Conservation (phyloP, 2,797 vertebrate species). For the Leptoclinus maculatus region DNA sequence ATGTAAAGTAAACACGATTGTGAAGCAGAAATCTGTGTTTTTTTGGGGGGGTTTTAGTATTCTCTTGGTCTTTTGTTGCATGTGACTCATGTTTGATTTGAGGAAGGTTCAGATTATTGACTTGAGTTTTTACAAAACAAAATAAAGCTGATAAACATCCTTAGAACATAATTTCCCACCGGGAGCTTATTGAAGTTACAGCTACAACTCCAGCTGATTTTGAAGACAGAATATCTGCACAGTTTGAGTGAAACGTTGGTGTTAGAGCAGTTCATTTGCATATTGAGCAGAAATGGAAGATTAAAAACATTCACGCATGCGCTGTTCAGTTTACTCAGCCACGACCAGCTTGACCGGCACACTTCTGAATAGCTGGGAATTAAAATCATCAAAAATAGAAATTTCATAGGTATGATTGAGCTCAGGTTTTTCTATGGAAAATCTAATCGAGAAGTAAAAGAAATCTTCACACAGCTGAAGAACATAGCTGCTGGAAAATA, state of each 20-base stretch:
- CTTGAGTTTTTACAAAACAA: slow-evolving; percentile 6
- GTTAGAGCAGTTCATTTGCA: slow-evolving; percentile 47
- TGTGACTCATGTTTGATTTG: background rate
- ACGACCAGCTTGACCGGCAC: slow-evolving; percentile 18
- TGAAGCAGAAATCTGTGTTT: too few relatives aligned
- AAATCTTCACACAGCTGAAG: background rate
- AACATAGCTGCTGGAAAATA: background rate
- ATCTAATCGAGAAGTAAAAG: background rate
- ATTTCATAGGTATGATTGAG: slow-evolving; percentile 11
- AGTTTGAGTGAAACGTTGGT: background rate
- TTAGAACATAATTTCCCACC: background rate
- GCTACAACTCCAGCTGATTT: slow-evolving; percentile 24
- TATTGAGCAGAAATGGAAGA: slow-evolving; percentile 40
- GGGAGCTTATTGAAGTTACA: background rate
- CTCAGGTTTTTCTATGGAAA: slow-evolving; percentile 3
- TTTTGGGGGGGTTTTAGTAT: background rate
- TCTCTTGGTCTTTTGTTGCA: background rate
- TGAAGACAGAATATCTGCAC: slow-evolving; percentile 2
- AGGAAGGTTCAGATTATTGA: slow-evolving; percentile 33
- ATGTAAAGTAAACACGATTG: too few relatives aligned
- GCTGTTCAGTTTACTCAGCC: slow-evolving; percentile 15
- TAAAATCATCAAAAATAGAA: slow-evolving; percentile 29
- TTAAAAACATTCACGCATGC: slow-evolving; percentile 25
- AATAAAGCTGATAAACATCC: background rate
- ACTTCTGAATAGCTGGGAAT: background rate